phyloP scores from a whole-genome alignment of 37 sponge, comb jelly and placozoan species.

The Ephydatia muelleri region DNA sequence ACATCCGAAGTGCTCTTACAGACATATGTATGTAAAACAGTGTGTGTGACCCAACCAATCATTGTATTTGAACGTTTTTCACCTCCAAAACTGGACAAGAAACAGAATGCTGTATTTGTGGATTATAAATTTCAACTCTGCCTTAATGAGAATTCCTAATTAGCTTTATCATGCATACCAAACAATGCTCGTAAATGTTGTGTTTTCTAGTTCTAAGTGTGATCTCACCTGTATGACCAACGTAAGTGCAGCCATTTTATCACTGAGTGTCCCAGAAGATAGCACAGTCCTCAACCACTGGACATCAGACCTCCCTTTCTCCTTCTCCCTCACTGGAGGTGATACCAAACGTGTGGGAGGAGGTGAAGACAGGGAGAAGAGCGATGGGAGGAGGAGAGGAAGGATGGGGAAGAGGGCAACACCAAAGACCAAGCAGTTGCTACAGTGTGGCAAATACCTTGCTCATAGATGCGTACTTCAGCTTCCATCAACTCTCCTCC shows the following conservation, averaged over 20 bases:
- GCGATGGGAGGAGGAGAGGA: too few species aligned
- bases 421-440: too few species aligned
- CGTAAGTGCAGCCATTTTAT: constrained; percentile 84
- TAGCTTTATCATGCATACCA: too few species aligned
- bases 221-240: constrained; percentile 80
- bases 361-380: too few species aligned
- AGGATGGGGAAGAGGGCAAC: too few species aligned
- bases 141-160: background rate
- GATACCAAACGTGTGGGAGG: background rate
- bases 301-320: constrained; percentile 69
- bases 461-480: constrained; percentile 66
- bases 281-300: constrained; percentile 93
- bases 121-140: background rate
- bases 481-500: constrained; percentile 46
- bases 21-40: too few species aligned
- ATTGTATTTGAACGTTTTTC: too few species aligned
- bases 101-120: background rate
- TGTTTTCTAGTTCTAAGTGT: background rate
- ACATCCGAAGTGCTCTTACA: too few species aligned
- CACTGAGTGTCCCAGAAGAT: constrained; percentile 87
- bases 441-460: constrained; percentile 20
- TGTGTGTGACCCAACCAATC: too few species aligned
- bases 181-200: background rate
- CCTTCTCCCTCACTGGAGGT: constrained; percentile 57
- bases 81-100: background rate